These are phyloP conservation scores for Sorex maritimensis DNA, from an alignment of 2,797 vertebrate species.

Conservation along the genomic window DNA sequence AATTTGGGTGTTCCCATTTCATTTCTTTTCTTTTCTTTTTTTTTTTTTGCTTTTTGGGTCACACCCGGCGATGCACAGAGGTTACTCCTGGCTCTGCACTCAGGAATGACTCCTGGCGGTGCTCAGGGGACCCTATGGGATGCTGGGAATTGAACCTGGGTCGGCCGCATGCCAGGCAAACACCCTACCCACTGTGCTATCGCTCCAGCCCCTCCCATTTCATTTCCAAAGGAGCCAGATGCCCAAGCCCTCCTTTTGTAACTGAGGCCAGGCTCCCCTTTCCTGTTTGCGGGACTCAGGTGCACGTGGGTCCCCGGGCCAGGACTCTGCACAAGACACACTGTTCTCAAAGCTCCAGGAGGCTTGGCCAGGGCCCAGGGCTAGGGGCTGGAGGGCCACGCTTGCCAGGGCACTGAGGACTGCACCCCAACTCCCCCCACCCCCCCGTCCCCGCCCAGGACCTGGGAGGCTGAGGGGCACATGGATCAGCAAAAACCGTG, in stretches of 20 bases:
- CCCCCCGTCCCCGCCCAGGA: not conserved
- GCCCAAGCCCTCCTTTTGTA: conserved; percentile 68
- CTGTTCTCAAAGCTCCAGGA: conserved; percentile 49
- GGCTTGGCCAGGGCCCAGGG: not conserved
- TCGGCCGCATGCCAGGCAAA: no score
- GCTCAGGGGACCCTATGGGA: no score
- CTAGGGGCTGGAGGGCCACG: not conserved
- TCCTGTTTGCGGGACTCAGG: not conserved
- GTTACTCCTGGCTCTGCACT: no score
- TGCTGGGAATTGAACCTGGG: no score
- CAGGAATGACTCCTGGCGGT: no score
- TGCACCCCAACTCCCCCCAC: not conserved
- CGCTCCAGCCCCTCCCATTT: not conserved
- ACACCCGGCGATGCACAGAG: no score
- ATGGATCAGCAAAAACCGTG: no score
- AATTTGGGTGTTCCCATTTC: not conserved
- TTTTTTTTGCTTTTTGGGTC: not conserved
- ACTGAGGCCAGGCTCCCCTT: conserved; percentile 46
- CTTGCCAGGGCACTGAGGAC: not conserved
- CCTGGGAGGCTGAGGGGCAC: not conserved
- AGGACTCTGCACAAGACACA: conserved; percentile 13
- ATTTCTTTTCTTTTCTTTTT: conserved; percentile 46
- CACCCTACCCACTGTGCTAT: no score
- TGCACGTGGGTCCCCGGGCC: not conserved
- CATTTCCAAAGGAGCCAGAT: conserved; percentile 57